These are phyloP conservation scores for Planococcus citri DNA, from an alignment of 1,140 invertebrate species.

Conservation along the genomic window DNA sequence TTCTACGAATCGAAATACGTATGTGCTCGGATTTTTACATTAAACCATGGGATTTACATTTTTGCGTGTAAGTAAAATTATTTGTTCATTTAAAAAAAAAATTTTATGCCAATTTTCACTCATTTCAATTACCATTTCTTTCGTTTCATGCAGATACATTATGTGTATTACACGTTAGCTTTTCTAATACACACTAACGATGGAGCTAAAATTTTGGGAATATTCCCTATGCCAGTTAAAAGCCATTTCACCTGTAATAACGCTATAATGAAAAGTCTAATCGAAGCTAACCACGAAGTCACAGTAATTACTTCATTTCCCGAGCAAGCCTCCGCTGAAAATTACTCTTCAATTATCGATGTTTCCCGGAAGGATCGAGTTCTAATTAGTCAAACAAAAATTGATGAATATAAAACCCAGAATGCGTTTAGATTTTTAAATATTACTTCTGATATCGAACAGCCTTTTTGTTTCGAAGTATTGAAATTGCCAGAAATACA, in stretches of 20 bases:
- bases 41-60: too few relatives aligned
- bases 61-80: too few relatives aligned
- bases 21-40: too few relatives aligned
- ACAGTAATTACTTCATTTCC: conserved; percentile 5
- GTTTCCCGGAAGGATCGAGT: neutral
- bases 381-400: neutral
- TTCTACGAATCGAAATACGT: too few relatives aligned
- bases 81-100: too few relatives aligned
- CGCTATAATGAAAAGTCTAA: conserved; percentile 17
- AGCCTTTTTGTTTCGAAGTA: too few relatives aligned
- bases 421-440: neutral
- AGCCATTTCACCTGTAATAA: neutral
- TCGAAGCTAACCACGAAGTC: neutral
- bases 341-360: conserved; percentile 16
- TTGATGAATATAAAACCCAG: neutral
- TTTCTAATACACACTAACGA: too few relatives aligned
- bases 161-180: too few relatives aligned
- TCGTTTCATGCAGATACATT: too few relatives aligned
- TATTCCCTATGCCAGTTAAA: neutral
- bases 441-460: neutral
- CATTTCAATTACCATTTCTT: too few relatives aligned
- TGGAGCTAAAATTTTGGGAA: neutral
- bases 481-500: too few relatives aligned
- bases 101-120: too few relatives aligned
- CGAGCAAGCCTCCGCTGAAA: neutral